Base-by-base conservation (phyloP, 1,140 invertebrate genomes). In the Cydia fagiglandana region DNA sequence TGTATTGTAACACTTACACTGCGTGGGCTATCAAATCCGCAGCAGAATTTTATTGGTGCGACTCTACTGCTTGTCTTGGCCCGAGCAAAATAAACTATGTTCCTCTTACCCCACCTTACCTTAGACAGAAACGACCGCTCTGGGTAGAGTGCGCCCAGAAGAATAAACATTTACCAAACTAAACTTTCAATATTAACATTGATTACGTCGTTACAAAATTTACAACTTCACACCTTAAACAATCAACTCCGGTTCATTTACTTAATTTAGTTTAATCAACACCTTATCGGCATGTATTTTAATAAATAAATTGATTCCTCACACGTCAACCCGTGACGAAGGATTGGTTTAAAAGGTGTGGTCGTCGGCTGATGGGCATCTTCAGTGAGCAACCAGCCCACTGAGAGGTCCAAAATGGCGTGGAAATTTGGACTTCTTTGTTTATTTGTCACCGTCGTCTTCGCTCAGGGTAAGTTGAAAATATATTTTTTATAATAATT, bases 381-480 rank as follows among this genome's bases (percentile, higher is more conserved):
- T 89, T 88, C 81, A 79, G 89, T 88, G 88, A 77, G 88, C 28
- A 10, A 12, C 82, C 75, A 78, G 80, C 87, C 84, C 86, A 83
- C 86, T 83, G 73, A 38, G 77, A 79, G 86, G 83, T 84, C 82
- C 79, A 81, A 68, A 74, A 75, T 76, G 30, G 38, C 34, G 56
- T 28, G 45, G 76, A 20, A 34, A 77, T 76, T 74, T 73, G 75
- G 77, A 73, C 30, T 56, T 45, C 64, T 81, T 7, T 78, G 73
- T 75, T 64, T 83, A 13, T 76, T 81, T 17, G 76, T n/a, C 15
- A 61, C 80, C 12, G 56, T 77, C 61, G 76, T 73, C 34, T 66
- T 79, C 30, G 70, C 61, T 15, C 78, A 81, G 66, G 79, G 83
- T 84, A 64, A 83, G 80, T 64, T 15, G 7, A 41, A 41, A 41